These are phyloP conservation scores for Strigamia transsilvanica DNA, from an alignment of 2,888 invertebrate species.

Conservation along the genomic window DNA sequence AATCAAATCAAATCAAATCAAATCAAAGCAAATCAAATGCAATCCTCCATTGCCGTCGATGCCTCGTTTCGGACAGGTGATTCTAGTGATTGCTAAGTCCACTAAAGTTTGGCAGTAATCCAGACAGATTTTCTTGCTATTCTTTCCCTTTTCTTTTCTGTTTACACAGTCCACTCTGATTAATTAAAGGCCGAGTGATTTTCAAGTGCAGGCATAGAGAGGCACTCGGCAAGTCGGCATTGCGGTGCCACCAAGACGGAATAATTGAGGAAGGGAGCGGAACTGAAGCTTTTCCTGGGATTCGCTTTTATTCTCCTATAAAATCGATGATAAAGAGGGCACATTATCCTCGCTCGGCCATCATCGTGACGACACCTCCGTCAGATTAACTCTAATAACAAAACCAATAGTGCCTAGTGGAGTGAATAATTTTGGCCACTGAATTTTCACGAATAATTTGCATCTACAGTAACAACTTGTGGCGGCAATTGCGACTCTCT, in stretches of 20 bases:
- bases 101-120: background rate
- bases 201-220: background rate
- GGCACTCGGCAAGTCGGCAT: background rate
- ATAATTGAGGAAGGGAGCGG: background rate
- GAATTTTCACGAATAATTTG: too few species aligned
- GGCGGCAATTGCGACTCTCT: too few species aligned
- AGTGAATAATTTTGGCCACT: too few species aligned
- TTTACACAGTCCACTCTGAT: conserved; percentile 32
- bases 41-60: background rate
- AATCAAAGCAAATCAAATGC: too few species aligned
- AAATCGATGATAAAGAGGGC: conserved; percentile 39
- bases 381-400: too few species aligned
- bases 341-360: background rate
- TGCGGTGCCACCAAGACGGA: conserved; percentile 9
- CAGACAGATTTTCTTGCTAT: background rate
- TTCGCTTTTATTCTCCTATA: conserved; percentile 43
- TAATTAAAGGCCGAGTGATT: background rate
- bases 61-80: background rate
- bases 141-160: background rate
- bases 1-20: too few species aligned
- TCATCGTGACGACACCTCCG: background rate
- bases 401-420: too few species aligned
- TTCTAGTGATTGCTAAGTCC: background rate
- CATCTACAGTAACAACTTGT: too few species aligned
- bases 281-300: conserved; percentile 31